These are phyloP conservation scores for Therioaphis trifolii DNA, from an alignment of 2,888 invertebrate genomes.

Conservation along the genomic window DNA sequence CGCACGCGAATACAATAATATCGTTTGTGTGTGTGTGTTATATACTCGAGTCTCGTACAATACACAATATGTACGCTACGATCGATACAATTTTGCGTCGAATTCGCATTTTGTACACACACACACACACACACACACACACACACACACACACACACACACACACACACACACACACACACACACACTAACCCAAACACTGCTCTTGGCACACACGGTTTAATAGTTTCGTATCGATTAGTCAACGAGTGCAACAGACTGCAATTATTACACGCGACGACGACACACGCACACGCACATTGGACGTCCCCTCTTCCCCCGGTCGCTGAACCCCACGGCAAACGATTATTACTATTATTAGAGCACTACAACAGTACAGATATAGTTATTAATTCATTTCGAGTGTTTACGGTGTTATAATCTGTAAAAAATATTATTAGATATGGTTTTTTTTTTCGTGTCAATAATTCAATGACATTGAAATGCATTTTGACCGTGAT, in stretches of 20 bases:
- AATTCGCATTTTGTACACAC: not conserved
- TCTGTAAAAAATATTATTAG: not conserved
- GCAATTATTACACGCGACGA: not conserved
- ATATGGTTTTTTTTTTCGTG: not conserved
- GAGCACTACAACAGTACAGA: too few relatives aligned
- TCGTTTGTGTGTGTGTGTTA: not conserved
- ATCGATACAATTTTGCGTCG: not conserved
- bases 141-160: too few relatives aligned
- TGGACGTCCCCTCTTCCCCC: not conserved
- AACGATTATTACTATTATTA: too few relatives aligned
- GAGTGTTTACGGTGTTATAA: not conserved
- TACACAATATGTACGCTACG: not conserved
- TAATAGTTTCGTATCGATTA: not conserved
- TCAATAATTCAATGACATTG: slow-evolving; percentile 29
- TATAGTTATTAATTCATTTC: slow-evolving; percentile 7
- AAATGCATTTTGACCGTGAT: slow-evolving; percentile 35
- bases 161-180: not conserved
- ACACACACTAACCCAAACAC: not conserved
- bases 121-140: too few relatives aligned
- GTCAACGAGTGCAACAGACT: not conserved
- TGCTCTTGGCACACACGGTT: not conserved
- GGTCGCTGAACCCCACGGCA: not conserved
- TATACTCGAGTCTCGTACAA: not conserved
- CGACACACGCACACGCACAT: not conserved
- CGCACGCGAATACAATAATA: too few relatives aligned